phyloP scores from a whole-genome alignment of 2,888 invertebrate genomes.

The Caenorhabditis imperialis region DNA sequence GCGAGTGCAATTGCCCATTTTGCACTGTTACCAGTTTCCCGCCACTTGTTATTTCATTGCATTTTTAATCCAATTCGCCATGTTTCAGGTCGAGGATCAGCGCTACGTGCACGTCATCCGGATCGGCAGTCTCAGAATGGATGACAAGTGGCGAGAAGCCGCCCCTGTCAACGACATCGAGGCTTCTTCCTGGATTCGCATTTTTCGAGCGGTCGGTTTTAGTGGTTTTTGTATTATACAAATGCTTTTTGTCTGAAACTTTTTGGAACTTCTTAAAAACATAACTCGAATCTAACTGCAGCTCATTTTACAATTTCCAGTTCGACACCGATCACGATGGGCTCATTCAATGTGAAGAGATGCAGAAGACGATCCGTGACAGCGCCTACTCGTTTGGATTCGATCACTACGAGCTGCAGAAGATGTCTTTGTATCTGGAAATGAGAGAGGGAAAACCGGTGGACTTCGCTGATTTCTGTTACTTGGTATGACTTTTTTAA shows the following conservation, averaged over 20 bases:
- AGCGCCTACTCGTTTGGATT: slow-evolving; percentile 74
- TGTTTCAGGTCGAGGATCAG: slow-evolving; percentile 13
- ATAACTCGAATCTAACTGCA: no score
- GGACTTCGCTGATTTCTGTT: slow-evolving; percentile 79
- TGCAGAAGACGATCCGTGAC: slow-evolving; percentile 78
- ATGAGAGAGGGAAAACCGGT: slow-evolving; percentile 72
- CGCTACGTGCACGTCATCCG: slow-evolving; percentile 51
- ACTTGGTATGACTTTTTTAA: slow-evolving; percentile 70
- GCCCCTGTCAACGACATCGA: slow-evolving; percentile 49
- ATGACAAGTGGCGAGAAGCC: slow-evolving; percentile 54
- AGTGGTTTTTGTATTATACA: no score
- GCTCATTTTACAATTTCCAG: no score
- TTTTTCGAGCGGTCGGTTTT: slow-evolving; percentile 65
- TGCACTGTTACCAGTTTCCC: no score
- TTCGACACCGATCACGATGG: slow-evolving; percentile 78
- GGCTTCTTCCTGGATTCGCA: slow-evolving; percentile 60
- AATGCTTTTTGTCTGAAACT: no score
- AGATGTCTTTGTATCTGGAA: slow-evolving; percentile 50
- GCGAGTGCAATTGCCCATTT: no score
- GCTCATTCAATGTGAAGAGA: slow-evolving; percentile 78
- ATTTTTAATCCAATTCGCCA: no score
- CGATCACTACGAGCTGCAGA: slow-evolving; percentile 58
- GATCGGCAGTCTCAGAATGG: slow-evolving; percentile 46
- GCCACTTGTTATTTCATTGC: no score
- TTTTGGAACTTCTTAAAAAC: no score